Percentiles rank a stretch among this genome's conserved stretches.
Conservation (phyloP, 1,140 invertebrate genomes). For the Drosophila rufa region DNA sequence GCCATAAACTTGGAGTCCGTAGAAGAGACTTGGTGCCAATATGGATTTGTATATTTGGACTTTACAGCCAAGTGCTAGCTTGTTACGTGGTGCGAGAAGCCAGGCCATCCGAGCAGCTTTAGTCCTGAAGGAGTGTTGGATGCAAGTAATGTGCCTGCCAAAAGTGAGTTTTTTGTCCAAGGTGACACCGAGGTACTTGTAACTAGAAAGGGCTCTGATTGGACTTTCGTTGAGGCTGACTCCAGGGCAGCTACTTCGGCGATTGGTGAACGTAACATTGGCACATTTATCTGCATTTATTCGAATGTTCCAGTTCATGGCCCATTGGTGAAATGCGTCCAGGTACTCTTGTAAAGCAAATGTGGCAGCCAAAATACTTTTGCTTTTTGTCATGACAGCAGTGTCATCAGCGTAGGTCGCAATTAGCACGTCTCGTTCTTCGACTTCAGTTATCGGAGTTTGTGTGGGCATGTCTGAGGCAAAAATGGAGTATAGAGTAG, state of each 20-base stretch:
- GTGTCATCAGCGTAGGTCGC: too few relatives aligned
- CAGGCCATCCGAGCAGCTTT: conserved; percentile 3
- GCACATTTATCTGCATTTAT: too few relatives aligned
- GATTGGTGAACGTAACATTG: too few relatives aligned
- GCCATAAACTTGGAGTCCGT: not conserved
- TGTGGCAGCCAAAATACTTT: too few relatives aligned
- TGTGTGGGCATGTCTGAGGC: too few relatives aligned
- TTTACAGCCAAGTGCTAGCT: conserved; percentile 1
- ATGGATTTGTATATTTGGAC: not conserved
- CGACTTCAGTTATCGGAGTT: too few relatives aligned
- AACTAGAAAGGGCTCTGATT: not conserved
- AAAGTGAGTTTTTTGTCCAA: conserved; percentile 4
- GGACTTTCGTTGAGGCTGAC: conserved; percentile 3
- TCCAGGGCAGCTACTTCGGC: not conserved
- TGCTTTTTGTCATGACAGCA: too few relatives aligned
- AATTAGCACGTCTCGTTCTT: too few relatives aligned
- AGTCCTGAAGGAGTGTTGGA: not conserved
- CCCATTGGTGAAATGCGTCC: too few relatives aligned
- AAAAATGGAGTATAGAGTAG: too few relatives aligned
- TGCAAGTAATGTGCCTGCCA: conserved; percentile 1
- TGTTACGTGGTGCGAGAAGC: conserved; percentile 2
- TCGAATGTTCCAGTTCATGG: too few relatives aligned
- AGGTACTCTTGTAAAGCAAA: too few relatives aligned
- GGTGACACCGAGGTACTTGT: conserved; percentile 10
- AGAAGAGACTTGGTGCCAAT: conserved; percentile 2